These are phyloP conservation scores for Neodiprion lecontei DNA, from an alignment of 1,140 invertebrate species.

Conservation along the genomic window DNA sequence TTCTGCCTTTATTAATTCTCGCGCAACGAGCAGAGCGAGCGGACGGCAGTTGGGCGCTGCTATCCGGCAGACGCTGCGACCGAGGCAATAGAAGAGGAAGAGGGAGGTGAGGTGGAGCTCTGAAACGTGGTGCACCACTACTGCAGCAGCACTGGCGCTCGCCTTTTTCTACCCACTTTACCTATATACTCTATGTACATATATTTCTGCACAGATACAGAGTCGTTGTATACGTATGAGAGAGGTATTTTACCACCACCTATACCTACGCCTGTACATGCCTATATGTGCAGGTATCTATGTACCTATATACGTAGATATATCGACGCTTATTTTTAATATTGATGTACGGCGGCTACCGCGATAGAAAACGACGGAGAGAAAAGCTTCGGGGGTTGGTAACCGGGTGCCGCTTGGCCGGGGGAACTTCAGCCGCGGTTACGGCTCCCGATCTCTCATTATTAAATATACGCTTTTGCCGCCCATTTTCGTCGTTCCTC, in stretches of 20 bases:
- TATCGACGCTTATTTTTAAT: slow-evolving; percentile 36
- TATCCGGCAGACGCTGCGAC: not conserved
- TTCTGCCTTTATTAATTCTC: slow-evolving; percentile 54
- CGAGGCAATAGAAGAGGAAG: no score
- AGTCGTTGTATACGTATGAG: not conserved
- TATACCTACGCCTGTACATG: not conserved
- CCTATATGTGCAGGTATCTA: slow-evolving; percentile 14
- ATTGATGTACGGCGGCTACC: slow-evolving; percentile 26
- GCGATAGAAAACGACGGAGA: slow-evolving; percentile 3
- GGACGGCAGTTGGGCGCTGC: not conserved
- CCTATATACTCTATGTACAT: slow-evolving; percentile 13
- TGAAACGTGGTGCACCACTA: slow-evolving; percentile 17
- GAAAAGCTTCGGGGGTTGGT: not conserved
- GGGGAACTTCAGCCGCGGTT: not conserved
- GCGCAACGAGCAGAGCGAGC: slow-evolving; percentile 4
- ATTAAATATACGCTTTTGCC: no score
- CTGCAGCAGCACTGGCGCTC: slow-evolving; percentile 11
- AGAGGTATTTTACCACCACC: not conserved
- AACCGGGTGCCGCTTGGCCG: not conserved
- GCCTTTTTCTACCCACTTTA: slow-evolving; percentile 17
- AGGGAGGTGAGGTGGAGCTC: not conserved
- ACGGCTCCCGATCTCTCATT: not conserved
- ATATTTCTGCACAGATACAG: slow-evolving; percentile 4
- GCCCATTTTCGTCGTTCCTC: no score
- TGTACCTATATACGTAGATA: slow-evolving; percentile 20